Evolutionary conservation across 2,797 vertebrate genomes (phyloP), one percentile per base, ranked within the genome.

Genomic region (Leucoraja ocellata): DNA sequence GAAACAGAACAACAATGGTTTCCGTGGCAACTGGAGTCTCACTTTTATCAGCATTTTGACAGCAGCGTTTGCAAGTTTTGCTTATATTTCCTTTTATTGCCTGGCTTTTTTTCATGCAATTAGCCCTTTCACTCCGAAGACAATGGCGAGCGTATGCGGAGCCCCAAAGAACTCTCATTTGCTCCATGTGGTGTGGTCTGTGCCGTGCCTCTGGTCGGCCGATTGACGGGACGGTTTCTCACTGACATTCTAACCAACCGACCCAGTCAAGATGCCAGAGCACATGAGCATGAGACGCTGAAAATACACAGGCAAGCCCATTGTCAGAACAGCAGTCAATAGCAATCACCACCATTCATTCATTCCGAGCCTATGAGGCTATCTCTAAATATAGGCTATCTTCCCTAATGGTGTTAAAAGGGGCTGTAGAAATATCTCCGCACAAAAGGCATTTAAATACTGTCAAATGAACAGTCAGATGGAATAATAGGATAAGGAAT

Each of bases 351-450:
- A 36, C 13, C 68, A 32, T 88, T 65, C n/a, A 88, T 88, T 36
- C 28, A 32, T 32, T 16, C 14, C 32, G 36, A 68, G 84, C n/a
- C 61, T 36, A 18, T 88, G 84, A 68, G 61, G 36, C 6, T 18
- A 88, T 36, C n/a, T 88, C 84, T 88, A 88, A 88, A 88, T 88
- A 65, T 88, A 88, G 84, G n/a, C 61, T 63, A 5, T 65, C 68
- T 65, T n/a, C 84, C 32, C 5, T 32, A 88, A 88, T 21, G 18
- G 65, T 68, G n/a, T 32, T 65, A 36, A n/a, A 86, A 63, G 83
- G 10, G 58, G 25, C 83, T 86, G 83, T 86, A 63, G 61, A 63
- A 36, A 32, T 21, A 88, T 65, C 61, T 65, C 21, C 32, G 25
- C 10, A 32, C 84, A 88, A 88, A 65, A 65, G 84, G n/a, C n/a